These are phyloP conservation scores for Bos indicus DNA, from an alignment of 2,113 vertebrate genomes.

Conservation along the genomic window DNA sequence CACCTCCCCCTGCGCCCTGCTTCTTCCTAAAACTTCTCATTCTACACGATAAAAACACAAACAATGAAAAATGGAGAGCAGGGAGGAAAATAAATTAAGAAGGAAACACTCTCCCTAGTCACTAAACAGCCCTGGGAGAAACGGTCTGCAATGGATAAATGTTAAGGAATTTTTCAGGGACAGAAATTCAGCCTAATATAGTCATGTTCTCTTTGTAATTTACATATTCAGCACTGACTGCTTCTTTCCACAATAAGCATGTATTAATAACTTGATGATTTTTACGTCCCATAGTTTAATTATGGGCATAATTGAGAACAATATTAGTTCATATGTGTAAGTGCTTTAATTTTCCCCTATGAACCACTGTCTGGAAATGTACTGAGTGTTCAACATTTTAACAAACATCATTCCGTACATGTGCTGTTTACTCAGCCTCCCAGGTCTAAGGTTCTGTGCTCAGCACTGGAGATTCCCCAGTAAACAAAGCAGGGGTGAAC, in stretches of 20 bases:
- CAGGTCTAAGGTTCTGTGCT: background rate
- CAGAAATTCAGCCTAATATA: background rate
- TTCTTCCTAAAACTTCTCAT: background rate
- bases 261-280: background rate
- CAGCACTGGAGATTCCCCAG: background rate
- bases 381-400: background rate
- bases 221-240: background rate
- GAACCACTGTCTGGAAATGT: background rate
- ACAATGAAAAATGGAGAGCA: background rate
- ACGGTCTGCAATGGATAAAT: background rate
- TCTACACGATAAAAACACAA: background rate
- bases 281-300: background rate
- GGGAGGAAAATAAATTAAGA: background rate
- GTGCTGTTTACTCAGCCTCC: background rate
- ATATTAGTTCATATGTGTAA: background rate
- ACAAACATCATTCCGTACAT: background rate
- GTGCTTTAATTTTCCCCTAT: background rate
- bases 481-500: background rate
- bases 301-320: background rate
- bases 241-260: background rate
- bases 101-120: background rate
- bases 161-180: background rate
- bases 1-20: too few species aligned
- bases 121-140: background rate
- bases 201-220: background rate